Evolutionary conservation across 2,797 vertebrate species (phyloP), one percentile per base, ranked within the genome.

Genomic region (Micromesistius poutassou): DNA sequence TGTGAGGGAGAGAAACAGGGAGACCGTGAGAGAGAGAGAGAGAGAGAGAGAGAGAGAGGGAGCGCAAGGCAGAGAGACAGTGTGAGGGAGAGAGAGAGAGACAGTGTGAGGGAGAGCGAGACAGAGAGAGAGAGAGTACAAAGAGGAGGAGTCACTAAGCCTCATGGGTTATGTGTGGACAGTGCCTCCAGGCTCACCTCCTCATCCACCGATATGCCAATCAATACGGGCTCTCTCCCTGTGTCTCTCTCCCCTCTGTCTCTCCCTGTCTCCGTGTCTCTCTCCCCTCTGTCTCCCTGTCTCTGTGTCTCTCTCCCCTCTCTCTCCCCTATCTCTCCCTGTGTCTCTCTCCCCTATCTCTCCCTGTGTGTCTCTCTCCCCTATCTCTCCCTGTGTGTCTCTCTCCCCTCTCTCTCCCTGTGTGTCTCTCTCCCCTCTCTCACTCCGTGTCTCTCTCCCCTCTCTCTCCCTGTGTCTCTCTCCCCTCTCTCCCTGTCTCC

Each of bases 121-220:
- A 40, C 2, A 42, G 40, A 42, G 40, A 42, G 40, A 42, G 40
- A 42, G 40, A 25, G 35, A 22, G 8, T 25, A 9, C 28, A 1
- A 25, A 30, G 66, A 30, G 66, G 73, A 28, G 38, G 73, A 28
- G 38, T 14, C 35, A 22, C 50, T n/a, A 40, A 46, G 73, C 14
- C 25, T 75, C 72, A 14, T 72, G 70, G 77, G 66, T 82, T 84
- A 87, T 79, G 83, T 66, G 78, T 22, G 78, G 87, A 88, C 82
- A 84, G 82, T 62, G 30, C 72, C 82, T 81, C 30, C 42, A 28
- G 42, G 86, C 87, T 79, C 33, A n/a, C 71, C 79, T 71, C 84
- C 86, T 87, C 78, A 50, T 84, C 77, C 82, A 62, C 35, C 77
- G 76, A 88, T 86, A 79, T 79, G 80, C 72, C 80, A 89, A 89